These are phyloP conservation scores for Pteruthius melanotis DNA, from an alignment of 2,113 vertebrate genomes.

Conservation along the genomic window DNA sequence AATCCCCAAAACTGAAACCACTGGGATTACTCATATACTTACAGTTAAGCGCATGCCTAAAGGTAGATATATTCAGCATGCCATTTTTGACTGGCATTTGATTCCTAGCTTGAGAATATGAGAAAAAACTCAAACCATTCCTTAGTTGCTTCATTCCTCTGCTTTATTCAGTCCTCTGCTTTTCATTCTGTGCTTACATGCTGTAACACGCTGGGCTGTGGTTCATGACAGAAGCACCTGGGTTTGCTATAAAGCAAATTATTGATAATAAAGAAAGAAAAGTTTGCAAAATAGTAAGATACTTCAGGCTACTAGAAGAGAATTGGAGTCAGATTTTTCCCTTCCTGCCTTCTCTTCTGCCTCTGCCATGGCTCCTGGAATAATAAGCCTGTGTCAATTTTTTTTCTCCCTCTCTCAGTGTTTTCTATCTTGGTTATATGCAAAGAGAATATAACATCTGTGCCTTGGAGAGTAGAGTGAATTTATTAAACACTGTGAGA, in stretches of 20 bases:
- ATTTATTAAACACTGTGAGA: neutral
- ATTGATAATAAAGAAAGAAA: neutral
- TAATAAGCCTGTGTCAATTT: neutral
- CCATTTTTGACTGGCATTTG: neutral
- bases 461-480: neutral
- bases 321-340: neutral
- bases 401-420: neutral
- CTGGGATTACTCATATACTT: conserved; percentile 60
- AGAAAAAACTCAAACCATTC: neutral
- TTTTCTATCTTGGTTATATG: neutral
- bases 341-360: neutral
- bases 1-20: conserved; percentile 57
- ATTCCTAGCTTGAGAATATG: conserved; percentile 35
- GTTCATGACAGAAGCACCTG: neutral
- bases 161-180: neutral
- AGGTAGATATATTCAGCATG: conserved; percentile 52
- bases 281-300: neutral
- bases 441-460: neutral
- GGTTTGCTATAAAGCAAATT: neutral
- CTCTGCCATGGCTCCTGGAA: neutral
- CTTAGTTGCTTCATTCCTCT: neutral
- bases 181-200: neutral
- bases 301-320: neutral
- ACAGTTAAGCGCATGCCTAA: conserved; percentile 68
- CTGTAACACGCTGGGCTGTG: neutral